phyloP scores from a whole-genome alignment of 1,140 invertebrate species.

The Lordiphosa clarofinis region DNA sequence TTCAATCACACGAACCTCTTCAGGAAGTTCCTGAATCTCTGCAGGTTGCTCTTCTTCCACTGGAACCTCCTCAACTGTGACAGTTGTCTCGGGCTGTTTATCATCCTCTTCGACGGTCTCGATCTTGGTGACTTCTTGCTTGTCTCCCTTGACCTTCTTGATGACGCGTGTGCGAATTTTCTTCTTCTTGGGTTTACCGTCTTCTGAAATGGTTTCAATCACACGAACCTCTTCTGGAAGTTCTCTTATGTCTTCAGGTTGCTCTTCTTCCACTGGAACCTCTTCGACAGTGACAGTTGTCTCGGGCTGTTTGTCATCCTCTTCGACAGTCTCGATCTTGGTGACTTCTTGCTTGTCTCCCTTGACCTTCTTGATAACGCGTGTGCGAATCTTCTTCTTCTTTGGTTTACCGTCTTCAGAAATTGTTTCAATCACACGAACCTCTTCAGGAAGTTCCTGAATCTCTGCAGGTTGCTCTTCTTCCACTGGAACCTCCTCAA shows the following conservation, averaged over 20 bases:
- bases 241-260: constrained; percentile 1
- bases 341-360: constrained; percentile 6
- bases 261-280: neutral
- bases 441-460: neutral
- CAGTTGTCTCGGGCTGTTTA: neutral
- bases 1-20: neutral
- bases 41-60: neutral
- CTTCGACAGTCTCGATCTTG: neutral
- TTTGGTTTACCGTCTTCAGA: constrained; percentile 1
- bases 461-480: constrained; percentile 3
- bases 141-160: constrained; percentile 4
- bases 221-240: constrained; percentile 2
- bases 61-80: neutral
- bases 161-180: constrained; percentile 6
- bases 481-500: neutral
- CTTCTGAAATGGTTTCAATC: neutral
- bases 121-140: constrained; percentile 5
- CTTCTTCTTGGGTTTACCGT: neutral
- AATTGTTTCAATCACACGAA: neutral
- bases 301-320: constrained; percentile 1
- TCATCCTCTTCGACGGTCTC: constrained; percentile 2
- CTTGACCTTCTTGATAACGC: constrained; percentile 6
- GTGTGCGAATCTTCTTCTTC: constrained; percentile 6
- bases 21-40: neutral
- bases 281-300: neutral